Evolutionary conservation across 2,888 invertebrate genomes (phyloP).

Genomic region (Cyclophora punctaria): DNA sequence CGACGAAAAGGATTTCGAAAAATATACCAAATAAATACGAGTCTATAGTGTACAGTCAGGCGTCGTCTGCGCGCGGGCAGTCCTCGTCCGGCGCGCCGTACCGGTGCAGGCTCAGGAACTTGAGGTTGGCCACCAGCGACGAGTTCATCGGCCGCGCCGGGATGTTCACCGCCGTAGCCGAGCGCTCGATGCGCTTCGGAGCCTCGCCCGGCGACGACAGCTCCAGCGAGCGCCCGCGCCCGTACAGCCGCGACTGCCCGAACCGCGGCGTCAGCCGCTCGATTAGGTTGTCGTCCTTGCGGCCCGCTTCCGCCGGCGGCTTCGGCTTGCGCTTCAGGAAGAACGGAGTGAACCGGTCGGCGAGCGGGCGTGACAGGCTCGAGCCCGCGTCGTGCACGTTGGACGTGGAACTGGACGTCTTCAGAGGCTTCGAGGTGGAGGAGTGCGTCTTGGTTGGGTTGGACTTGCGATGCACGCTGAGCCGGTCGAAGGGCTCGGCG

Average conservation of each 20-base stretch:
- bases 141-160: constrained; percentile 56
- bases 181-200: constrained; percentile 55
- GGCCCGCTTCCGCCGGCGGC: constrained; percentile 37
- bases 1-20: constrained; percentile 56
- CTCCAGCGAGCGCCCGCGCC: constrained; percentile 63
- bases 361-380: constrained; percentile 45
- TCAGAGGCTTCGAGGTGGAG: constrained; percentile 43
- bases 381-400: constrained; percentile 60
- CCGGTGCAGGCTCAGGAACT: constrained; percentile 63
- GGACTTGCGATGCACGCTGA: constrained; percentile 62
- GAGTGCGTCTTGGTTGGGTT: constrained; percentile 59
- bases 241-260: constrained; percentile 58
- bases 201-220: constrained; percentile 49
- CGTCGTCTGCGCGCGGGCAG: constrained; percentile 41
- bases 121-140: constrained; percentile 58
- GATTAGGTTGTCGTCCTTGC: constrained; percentile 59
- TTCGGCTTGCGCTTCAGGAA: constrained; percentile 65
- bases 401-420: constrained; percentile 63
- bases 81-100: constrained; percentile 52
- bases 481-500: constrained; percentile 24
- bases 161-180: constrained; percentile 56
- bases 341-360: constrained; percentile 65
- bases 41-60: constrained; percentile 45
- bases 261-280: constrained; percentile 64
- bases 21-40: constrained; percentile 56